phyloP scores from a whole-genome alignment of 2,888 invertebrate genomes.

The Dioctria linearis region DNA sequence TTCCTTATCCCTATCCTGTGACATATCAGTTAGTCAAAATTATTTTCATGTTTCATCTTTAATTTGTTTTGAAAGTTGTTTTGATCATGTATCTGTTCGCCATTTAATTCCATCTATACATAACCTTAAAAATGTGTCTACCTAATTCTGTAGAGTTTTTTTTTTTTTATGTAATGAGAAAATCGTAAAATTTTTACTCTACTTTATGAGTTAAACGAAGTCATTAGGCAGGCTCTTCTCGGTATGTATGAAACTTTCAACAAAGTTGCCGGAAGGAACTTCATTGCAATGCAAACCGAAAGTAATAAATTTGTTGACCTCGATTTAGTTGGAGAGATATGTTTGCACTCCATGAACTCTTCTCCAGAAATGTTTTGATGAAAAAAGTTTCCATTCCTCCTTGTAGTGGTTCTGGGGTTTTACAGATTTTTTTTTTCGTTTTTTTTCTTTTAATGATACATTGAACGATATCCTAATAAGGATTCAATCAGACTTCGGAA shows the following conservation, averaged over 20 bases:
- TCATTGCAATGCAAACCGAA: neutral
- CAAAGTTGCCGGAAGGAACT: conserved; percentile 14
- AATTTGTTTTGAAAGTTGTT: too few species aligned
- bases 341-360: conserved; percentile 26
- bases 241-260: conserved; percentile 12
- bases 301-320: conserved; percentile 40
- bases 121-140: neutral
- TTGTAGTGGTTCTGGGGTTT: neutral
- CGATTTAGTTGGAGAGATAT: conserved; percentile 11
- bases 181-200: conserved; percentile 27
- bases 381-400: conserved; percentile 32
- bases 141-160: neutral
- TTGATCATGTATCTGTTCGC: too few species aligned
- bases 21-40: too few species aligned
- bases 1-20: too few species aligned
- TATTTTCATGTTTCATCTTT: too few species aligned
- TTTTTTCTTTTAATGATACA: neutral
- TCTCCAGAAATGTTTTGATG: conserved; percentile 27
- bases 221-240: conserved; percentile 34
- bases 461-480: too few species aligned
- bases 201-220: conserved; percentile 32
- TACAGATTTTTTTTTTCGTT: conserved; percentile 16
- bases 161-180: neutral
- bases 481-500: too few species aligned
- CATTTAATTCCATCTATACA: too few species aligned